Conservation (phyloP, 2,888 invertebrate genomes). For the Monochamus alternatus region DNA sequence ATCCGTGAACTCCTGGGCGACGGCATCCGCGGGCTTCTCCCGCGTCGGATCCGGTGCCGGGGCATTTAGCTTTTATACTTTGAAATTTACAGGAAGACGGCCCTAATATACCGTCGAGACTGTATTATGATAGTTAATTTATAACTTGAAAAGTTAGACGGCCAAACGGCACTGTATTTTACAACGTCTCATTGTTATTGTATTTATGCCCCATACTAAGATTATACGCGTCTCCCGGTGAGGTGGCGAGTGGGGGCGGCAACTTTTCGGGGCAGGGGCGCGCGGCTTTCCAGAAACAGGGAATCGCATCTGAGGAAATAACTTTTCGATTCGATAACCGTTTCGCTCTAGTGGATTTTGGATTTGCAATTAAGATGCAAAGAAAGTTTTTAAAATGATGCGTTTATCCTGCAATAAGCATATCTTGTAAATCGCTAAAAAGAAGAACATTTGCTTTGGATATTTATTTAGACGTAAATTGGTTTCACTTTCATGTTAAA, state of each 20-base stretch:
- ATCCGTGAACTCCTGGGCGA: conserved; percentile 51
- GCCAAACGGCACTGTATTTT: conserved; percentile 58
- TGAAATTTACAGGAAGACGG: conserved; percentile 57
- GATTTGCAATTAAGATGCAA: too few species aligned
- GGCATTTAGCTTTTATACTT: conserved; percentile 56
- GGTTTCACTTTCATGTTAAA: too few species aligned
- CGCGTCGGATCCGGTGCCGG: conserved; percentile 51
- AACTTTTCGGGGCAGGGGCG: conserved; percentile 11
- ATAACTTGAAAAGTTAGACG: conserved; percentile 58
- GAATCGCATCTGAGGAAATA: not conserved
- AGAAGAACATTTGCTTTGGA: too few species aligned
- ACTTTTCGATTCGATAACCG: too few species aligned
- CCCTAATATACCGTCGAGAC: conserved; percentile 60
- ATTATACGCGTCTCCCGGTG: conserved; percentile 26
- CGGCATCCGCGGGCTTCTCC: conserved; percentile 45
- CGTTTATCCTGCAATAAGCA: too few species aligned
- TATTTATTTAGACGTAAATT: too few species aligned
- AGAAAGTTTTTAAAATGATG: too few species aligned
- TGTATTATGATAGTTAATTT: conserved; percentile 62
- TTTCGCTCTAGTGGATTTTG: too few species aligned
- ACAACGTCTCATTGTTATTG: conserved; percentile 58
- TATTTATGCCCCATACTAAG: conserved; percentile 42
- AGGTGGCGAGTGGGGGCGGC: conserved; percentile 16
- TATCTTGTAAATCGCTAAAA: too few species aligned
- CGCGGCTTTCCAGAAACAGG: not conserved